Conservation (phyloP, 2,797 vertebrate species). For the Tarsius wallacei region DNA sequence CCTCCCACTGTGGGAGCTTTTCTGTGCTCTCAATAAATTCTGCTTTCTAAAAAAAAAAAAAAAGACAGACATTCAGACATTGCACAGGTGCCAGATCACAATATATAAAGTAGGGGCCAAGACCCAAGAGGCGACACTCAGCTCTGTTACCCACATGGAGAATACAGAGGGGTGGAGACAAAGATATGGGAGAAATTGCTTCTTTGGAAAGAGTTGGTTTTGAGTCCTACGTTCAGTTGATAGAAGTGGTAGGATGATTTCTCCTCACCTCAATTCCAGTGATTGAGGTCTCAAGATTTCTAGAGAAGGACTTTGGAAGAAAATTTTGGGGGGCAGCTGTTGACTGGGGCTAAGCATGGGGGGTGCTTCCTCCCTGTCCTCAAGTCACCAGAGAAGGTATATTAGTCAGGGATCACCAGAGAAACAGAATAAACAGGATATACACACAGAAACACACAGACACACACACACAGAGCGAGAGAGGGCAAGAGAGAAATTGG, state of each 20-base stretch:
- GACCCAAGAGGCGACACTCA: neutral
- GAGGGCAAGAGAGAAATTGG: neutral
- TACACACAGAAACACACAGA: neutral
- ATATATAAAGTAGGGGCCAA: neutral
- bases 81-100: neutral
- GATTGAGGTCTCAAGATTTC: neutral
- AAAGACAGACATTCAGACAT: too few species aligned
- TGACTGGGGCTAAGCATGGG: neutral
- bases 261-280: neutral
- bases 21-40: too few species aligned
- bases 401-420: neutral
- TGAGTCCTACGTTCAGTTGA: neutral
- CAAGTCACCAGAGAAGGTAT: neutral
- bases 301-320: neutral
- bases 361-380: neutral
- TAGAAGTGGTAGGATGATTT: neutral
- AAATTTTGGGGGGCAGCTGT: neutral
- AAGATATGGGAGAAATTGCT: too few species aligned
- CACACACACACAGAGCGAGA: neutral
- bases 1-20: too few species aligned
- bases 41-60: too few species aligned
- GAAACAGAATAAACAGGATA: neutral
- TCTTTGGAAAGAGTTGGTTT: neutral
- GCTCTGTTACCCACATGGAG: neutral
- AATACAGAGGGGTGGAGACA: too few species aligned